Conservation (phyloP, 2,888 invertebrate species). For the Thysanoteuthis rhombus region DNA sequence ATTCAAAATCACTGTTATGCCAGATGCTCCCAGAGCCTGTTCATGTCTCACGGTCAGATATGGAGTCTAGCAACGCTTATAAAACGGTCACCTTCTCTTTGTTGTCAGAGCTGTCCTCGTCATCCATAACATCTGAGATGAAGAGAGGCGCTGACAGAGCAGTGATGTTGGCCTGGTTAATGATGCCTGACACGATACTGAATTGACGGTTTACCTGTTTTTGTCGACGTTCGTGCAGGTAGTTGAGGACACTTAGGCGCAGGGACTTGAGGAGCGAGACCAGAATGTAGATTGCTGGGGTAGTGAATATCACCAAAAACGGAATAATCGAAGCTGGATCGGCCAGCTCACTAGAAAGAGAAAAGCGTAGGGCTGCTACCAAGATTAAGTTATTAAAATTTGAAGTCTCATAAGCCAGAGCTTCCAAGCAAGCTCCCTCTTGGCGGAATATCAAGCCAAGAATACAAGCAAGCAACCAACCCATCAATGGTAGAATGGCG, state of each 20-base stretch:
- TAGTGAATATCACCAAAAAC: slow-evolving; percentile 65
- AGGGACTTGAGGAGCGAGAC: slow-evolving; percentile 51
- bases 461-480: slow-evolving; percentile 53
- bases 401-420: slow-evolving; percentile 62
- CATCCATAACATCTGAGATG: slow-evolving; percentile 54
- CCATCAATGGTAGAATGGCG: slow-evolving; percentile 54
- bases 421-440: slow-evolving; percentile 53
- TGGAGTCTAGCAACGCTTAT: slow-evolving; percentile 36
- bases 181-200: slow-evolving; percentile 57
- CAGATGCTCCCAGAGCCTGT: neutral
- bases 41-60: neutral
- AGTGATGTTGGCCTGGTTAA: slow-evolving; percentile 59
- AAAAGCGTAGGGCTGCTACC: slow-evolving; percentile 60
- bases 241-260: slow-evolving; percentile 46
- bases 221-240: slow-evolving; percentile 51
- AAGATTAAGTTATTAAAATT: slow-evolving; percentile 63
- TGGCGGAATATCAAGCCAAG: slow-evolving; percentile 56
- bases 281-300: slow-evolving; percentile 59
- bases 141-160: slow-evolving; percentile 60
- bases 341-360: slow-evolving; percentile 60
- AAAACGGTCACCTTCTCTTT: slow-evolving; percentile 63
- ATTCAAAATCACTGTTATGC: neutral
- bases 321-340: slow-evolving; percentile 62
- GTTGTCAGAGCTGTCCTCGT: slow-evolving; percentile 49
- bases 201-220: slow-evolving; percentile 50